phyloP scores from a whole-genome alignment of 2,797 vertebrate genomes.

The Alca torda region DNA sequence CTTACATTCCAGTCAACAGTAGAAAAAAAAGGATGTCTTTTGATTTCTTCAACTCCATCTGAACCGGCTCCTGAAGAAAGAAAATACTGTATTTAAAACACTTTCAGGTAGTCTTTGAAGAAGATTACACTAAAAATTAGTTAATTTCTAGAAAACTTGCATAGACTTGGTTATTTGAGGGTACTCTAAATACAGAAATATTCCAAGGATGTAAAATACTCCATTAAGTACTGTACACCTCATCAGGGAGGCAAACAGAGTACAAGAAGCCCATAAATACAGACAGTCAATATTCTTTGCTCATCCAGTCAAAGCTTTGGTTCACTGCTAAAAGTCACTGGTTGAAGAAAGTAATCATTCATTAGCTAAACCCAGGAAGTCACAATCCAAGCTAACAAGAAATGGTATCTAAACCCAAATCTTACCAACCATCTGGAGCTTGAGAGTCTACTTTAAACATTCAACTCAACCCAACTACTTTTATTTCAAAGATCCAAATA shows the following conservation, averaged over 20 bases:
- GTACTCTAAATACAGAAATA: neutral
- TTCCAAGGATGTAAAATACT: neutral
- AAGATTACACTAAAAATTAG: neutral
- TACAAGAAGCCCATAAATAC: neutral
- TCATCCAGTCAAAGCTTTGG: neutral
- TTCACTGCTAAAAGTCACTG: neutral
- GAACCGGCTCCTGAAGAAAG: conserved; percentile 86
- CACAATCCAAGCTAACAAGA: neutral
- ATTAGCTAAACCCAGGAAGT: neutral
- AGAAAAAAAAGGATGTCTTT: conserved; percentile 95
- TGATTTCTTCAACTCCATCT: conserved; percentile 98
- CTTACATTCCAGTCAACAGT: conserved; percentile 99
- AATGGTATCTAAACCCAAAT: neutral
- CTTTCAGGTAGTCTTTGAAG: neutral
- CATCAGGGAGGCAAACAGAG: neutral
- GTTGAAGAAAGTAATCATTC: neutral
- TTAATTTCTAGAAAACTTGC: neutral
- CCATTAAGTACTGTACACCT: neutral
- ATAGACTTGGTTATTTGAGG: neutral
- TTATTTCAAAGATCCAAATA: neutral
- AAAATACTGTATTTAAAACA: neutral
- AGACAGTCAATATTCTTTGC: neutral
- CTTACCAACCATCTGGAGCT: neutral
- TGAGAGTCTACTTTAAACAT: neutral
- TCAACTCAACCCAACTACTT: neutral